Conservation (phyloP, 2,797 vertebrate species). For the Glyptemys insculpta region DNA sequence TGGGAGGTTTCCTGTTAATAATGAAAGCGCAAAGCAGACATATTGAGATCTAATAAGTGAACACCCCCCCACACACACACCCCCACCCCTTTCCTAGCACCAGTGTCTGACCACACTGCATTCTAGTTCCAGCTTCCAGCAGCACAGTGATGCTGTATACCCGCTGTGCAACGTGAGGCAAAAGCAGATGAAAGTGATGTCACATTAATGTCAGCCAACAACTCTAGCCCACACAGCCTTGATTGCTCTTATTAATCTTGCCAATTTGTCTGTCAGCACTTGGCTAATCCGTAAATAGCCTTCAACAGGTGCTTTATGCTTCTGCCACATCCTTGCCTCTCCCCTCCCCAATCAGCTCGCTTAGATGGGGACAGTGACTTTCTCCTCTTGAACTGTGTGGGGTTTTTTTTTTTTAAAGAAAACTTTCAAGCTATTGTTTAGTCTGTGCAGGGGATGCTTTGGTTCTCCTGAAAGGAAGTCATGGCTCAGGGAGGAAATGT, state of each 20-base stretch:
- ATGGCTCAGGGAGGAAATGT: neutral
- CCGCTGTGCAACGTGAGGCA: neutral
- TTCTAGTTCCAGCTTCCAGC: neutral
- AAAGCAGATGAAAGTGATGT: constrained; percentile 77
- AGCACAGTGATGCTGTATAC: constrained; percentile 6
- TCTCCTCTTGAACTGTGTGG: neutral
- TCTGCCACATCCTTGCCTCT: constrained; percentile 36
- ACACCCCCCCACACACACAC: neutral
- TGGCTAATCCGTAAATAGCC: constrained; percentile 55
- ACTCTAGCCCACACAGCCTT: constrained; percentile 73
- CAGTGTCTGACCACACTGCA: neutral
- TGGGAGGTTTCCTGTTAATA: neutral
- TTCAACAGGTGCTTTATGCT: constrained; percentile 77
- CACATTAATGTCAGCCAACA: constrained; percentile 75
- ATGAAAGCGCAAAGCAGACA: too few species aligned
- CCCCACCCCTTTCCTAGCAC: neutral
- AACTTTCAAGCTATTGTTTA: constrained; percentile 38
- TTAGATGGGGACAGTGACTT: constrained; percentile 26
- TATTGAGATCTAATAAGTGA: neutral
- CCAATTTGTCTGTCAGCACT: constrained; percentile 73
- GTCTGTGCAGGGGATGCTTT: constrained; percentile 33
- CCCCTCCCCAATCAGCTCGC: constrained; percentile 24
- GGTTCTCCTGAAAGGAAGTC: neutral
- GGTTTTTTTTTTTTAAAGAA: neutral
- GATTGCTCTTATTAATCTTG: constrained; percentile 74